A percentile compares a stretch with the other conserved stretches of the same genome.
Conservation (phyloP, 2,888 invertebrate genomes). For the Tachina fera region DNA sequence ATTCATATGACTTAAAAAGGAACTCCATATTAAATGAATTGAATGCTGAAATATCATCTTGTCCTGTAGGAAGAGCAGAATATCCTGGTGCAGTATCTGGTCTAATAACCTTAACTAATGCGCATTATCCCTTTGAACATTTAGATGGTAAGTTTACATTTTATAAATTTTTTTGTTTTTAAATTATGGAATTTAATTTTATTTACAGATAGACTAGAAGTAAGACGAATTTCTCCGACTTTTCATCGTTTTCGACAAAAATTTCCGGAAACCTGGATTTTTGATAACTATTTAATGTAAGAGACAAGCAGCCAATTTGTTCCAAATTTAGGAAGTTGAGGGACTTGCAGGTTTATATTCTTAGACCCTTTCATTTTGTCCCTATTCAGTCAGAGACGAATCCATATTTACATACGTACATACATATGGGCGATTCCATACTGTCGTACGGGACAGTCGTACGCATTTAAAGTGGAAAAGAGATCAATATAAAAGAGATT, state of each 20-base stretch:
- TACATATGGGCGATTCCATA: no score
- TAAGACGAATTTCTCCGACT: not conserved
- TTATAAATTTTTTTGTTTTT: no score
- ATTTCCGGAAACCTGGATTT: slow-evolving; percentile 88
- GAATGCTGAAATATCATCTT: not conserved
- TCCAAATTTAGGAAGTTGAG: no score
- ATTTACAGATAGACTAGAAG: no score
- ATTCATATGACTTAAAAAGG: slow-evolving; percentile 73
- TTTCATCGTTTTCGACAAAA: slow-evolving; percentile 74
- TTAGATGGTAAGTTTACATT: slow-evolving; percentile 73
- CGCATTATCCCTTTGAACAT: slow-evolving; percentile 76
- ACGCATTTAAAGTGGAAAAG: no score
- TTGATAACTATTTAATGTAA: slow-evolving; percentile 83
- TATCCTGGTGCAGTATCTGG: slow-evolving; percentile 73
- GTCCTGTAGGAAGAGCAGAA: not conserved
- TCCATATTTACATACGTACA: no score
- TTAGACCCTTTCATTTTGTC: no score
- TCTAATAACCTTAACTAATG: slow-evolving; percentile 74
- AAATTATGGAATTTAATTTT: not conserved
- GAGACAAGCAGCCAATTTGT: not conserved
- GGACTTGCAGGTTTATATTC: no score
- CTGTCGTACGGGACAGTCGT: no score
- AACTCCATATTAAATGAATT: not conserved
- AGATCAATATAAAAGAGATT: no score
- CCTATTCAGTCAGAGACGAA: no score